Evolutionary conservation across 2,797 vertebrate species (phyloP).

Genomic region (Rousettus madagascariensis): DNA sequence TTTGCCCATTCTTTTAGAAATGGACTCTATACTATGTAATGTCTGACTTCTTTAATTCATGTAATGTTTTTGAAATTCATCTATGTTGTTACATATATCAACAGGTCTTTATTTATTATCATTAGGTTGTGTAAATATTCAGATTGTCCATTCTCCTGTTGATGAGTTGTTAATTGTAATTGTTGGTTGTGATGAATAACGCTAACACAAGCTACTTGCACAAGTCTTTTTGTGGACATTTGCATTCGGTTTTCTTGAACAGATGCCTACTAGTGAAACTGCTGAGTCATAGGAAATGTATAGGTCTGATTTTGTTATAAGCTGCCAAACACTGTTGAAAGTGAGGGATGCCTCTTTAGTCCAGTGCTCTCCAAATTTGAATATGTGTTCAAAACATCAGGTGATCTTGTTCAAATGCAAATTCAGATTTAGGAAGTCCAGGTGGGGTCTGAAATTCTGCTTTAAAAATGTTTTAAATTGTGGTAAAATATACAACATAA

Average conservation of each 20-base stretch:
- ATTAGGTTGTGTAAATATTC: not conserved
- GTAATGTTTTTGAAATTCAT: not conserved
- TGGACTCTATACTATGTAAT: not conserved
- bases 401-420: not conserved
- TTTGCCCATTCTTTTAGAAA: not conserved
- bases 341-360: not conserved
- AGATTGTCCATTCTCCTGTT: not conserved
- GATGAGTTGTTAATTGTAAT: not conserved
- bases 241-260: not conserved
- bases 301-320: not conserved
- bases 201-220: not conserved
- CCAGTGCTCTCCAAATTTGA: not conserved
- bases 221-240: not conserved
- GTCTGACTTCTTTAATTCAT: conserved; percentile 19
- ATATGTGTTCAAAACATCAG: not conserved
- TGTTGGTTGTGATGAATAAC: not conserved
- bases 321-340: not conserved
- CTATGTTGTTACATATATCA: not conserved
- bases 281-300: not conserved
- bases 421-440: not conserved
- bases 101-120: not conserved
- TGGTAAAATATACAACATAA: not conserved
- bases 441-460: not conserved
- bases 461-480: not conserved
- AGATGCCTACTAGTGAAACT: not conserved